phyloP scores from a whole-genome alignment of 2,888 invertebrate genomes.

The Andrena flavipes region DNA sequence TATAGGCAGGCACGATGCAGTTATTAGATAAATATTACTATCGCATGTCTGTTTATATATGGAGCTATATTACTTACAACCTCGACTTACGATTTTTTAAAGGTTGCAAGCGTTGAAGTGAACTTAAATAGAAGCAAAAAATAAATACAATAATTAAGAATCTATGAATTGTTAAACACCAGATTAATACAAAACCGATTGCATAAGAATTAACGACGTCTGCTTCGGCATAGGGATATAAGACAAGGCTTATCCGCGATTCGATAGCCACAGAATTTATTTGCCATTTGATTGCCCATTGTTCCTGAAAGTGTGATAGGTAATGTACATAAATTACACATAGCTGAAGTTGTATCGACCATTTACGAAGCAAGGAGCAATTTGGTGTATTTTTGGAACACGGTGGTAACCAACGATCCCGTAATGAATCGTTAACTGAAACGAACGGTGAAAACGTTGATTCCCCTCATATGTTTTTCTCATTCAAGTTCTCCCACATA shows the following conservation, averaged over 20 bases:
- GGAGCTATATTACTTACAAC: neutral
- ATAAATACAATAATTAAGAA: too few species aligned
- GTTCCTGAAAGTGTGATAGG: too few species aligned
- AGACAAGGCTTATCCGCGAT: neutral
- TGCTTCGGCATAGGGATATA: too few species aligned
- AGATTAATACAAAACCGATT: too few species aligned
- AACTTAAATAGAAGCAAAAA: too few species aligned
- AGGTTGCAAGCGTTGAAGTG: too few species aligned
- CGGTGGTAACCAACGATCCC: neutral
- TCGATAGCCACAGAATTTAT: neutral
- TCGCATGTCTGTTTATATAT: neutral
- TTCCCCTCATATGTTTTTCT: neutral
- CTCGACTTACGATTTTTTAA: neutral
- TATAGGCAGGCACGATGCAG: neutral
- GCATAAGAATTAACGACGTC: too few species aligned
- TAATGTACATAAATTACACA: neutral
- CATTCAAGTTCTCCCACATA: constrained; percentile 14
- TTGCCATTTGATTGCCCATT: neutral
- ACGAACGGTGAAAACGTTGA: neutral
- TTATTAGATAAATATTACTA: neutral
- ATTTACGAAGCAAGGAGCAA: neutral
- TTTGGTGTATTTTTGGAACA: neutral
- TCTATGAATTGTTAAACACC: too few species aligned
- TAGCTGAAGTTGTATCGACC: neutral
- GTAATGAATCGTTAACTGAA: constrained; percentile 32